Evolutionary conservation across 2,888 invertebrate species (phyloP).

Genomic region (Drosophila nr. fundita): DNA sequence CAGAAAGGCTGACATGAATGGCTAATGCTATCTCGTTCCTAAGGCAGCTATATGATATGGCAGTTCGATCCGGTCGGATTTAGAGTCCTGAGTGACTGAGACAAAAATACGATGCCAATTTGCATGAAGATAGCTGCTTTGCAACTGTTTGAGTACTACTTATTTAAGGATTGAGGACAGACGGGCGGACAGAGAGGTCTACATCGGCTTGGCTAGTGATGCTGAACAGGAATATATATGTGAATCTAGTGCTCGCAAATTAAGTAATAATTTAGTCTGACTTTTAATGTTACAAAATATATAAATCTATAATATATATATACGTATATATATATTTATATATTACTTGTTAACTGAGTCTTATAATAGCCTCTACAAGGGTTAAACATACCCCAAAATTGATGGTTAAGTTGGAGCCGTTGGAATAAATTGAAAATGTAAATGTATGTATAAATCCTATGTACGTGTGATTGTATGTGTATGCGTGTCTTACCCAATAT

Average conservation of each 20-base stretch:
- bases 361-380: no score
- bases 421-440: not conserved
- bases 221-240: not conserved
- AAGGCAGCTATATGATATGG: not conserved
- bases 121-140: no score
- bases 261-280: not conserved
- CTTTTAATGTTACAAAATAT: no score
- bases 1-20: not conserved
- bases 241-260: not conserved
- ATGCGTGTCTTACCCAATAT: conserved; percentile 92
- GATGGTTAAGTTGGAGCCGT: not conserved
- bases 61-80: not conserved
- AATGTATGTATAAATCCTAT: not conserved
- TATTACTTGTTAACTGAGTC: not conserved
- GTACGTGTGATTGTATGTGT: not conserved
- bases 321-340: no score
- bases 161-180: not conserved
- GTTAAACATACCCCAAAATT: no score
- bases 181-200: not conserved
- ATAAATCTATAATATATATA: no score
- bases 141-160: no score
- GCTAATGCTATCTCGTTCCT: not conserved
- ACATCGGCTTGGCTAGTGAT: not conserved
- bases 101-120: not conserved
- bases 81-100: not conserved